phyloP scores from a whole-genome alignment of 2,797 vertebrate species.

The Chromis chromis region DNA sequence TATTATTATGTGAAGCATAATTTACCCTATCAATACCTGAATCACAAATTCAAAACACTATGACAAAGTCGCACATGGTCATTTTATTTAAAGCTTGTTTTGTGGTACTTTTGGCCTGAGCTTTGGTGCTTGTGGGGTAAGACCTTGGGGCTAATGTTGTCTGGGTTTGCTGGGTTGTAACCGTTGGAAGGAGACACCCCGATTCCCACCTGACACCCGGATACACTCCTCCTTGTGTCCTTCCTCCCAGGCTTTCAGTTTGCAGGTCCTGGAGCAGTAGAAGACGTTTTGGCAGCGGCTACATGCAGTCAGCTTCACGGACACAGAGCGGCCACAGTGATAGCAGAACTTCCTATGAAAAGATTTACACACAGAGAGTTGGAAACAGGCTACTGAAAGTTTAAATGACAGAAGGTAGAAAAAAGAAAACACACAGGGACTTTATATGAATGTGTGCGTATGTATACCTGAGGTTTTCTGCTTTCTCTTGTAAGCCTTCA shows the following conservation, averaged over 20 bases:
- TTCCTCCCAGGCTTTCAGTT: conserved; percentile 82
- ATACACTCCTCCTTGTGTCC: conserved; percentile 85
- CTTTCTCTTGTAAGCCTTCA: neutral
- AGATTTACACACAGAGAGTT: neutral
- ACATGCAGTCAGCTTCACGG: conserved; percentile 80
- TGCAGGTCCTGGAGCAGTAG: conserved; percentile 88
- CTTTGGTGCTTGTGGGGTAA: neutral
- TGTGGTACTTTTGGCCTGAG: conserved; percentile 4
- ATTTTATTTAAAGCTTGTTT: conserved; percentile 10
- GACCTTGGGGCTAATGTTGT: conserved; percentile 1
- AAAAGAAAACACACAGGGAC: neutral
- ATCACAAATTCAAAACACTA: conserved; percentile 22
- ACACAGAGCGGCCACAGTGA: conserved; percentile 86
- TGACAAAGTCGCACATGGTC: neutral
- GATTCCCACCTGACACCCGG: conserved; percentile 59
- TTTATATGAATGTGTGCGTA: neutral
- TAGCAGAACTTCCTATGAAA: conserved; percentile 86
- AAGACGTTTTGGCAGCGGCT: conserved; percentile 83
- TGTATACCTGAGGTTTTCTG: conserved; percentile 35
- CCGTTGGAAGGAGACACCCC: neutral
- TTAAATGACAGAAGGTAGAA: neutral
- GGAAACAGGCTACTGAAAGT: neutral
- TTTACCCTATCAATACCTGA: neutral
- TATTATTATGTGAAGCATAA: neutral
- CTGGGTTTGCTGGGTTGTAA: conserved; percentile 3